Percentiles rank a stretch among this genome's conserved stretches.
phyloP scores from a whole-genome alignment of 2,888 invertebrate genomes.

The Nemotelus nigrinus region DNA sequence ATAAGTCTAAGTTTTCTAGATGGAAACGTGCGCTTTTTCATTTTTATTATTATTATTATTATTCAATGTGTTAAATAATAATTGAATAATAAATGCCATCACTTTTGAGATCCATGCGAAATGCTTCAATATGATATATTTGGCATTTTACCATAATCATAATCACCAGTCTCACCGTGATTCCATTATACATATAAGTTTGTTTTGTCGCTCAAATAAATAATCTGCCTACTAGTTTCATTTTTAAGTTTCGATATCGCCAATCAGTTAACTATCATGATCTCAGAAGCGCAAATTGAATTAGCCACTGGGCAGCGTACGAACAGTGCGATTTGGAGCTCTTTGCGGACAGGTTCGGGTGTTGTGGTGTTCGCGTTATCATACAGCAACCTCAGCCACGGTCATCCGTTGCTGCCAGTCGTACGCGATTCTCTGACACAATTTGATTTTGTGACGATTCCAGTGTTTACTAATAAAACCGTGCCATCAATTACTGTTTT shows the following conservation, averaged over 20 bases:
- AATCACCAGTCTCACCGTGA: too few species aligned
- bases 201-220: too few species aligned
- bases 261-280: background rate
- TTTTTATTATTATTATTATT: too few species aligned
- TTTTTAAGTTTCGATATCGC: background rate
- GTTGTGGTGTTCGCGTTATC: background rate
- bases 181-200: too few species aligned
- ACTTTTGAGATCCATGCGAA: too few species aligned
- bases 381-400: conserved; percentile 2
- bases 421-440: background rate
- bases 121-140: too few species aligned
- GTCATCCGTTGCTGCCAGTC: background rate
- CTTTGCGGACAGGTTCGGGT: background rate
- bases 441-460: conserved; percentile 26
- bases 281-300: background rate
- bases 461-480: conserved; percentile 35
- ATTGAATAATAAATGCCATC: too few species aligned
- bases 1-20: too few species aligned
- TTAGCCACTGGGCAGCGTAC: conserved; percentile 1
- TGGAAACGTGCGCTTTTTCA: too few species aligned
- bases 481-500: conserved; percentile 33
- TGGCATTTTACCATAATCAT: too few species aligned
- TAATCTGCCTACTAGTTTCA: too few species aligned
- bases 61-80: too few species aligned
- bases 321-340: background rate